phyloP scores from a whole-genome alignment of 1,140 invertebrate genomes.

The Zaprionus camerounensis region DNA sequence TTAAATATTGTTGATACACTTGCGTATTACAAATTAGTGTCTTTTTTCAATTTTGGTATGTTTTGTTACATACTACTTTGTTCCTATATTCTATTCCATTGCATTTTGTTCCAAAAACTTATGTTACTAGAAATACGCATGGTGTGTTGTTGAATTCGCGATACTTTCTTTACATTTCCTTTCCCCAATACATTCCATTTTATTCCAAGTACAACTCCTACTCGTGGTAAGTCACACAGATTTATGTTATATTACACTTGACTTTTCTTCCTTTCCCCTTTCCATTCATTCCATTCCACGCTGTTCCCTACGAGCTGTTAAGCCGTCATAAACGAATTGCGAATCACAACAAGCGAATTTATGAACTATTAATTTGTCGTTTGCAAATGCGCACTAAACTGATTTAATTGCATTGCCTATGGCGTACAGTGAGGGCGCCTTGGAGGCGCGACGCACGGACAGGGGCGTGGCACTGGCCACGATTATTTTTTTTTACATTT shows the following conservation, averaged over 20 bases:
- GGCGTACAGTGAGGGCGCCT: not conserved
- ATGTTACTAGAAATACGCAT: no score
- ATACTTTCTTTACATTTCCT: not conserved
- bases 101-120: not conserved
- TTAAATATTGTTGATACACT: no score
- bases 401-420: constrained; percentile 31
- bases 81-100: not conserved
- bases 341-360: constrained; percentile 29
- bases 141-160: not conserved
- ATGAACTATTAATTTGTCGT: constrained; percentile 42
- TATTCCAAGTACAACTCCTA: no score
- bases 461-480: constrained; percentile 20
- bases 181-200: not conserved
- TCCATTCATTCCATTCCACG: not conserved
- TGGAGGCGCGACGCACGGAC: not conserved
- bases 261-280: not conserved
- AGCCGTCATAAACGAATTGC: constrained; percentile 15
- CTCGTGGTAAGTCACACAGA: no score
- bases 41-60: no score
- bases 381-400: constrained; percentile 50
- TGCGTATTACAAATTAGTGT: no score
- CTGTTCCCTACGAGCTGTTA: constrained; percentile 3
- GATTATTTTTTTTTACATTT: constrained; percentile 40
- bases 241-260: no score
- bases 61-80: no score